Percentiles rank a stretch among this genome's conserved stretches.
Conservation (phyloP, 2,113 vertebrate species). For the Columba livia region DNA sequence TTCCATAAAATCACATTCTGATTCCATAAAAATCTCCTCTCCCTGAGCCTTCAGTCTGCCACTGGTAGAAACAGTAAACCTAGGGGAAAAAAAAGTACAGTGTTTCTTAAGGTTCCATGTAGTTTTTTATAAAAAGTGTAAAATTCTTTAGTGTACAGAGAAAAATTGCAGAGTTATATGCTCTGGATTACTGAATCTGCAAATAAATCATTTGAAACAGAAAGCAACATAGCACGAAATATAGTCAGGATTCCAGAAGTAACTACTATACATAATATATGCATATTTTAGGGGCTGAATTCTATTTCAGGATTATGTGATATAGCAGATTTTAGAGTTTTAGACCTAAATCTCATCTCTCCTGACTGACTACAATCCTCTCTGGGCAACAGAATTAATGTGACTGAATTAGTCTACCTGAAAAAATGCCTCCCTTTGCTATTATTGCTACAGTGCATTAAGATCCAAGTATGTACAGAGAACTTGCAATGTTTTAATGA, state of each 20-base stretch:
- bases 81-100: not conserved
- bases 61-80: conserved; percentile 1
- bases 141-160: not conserved
- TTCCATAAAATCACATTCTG: conserved; percentile 9
- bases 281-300: not conserved
- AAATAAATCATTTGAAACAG: not conserved
- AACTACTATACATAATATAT: not conserved
- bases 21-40: conserved; percentile 12
- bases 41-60: not conserved
- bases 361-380: not conserved
- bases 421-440: not conserved
- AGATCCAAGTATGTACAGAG: not conserved
- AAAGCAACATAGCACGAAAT: not conserved
- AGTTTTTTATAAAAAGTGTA: not conserved
- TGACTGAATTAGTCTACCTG: not conserved
- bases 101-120: not conserved
- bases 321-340: not conserved
- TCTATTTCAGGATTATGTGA: not conserved
- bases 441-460: not conserved
- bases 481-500: not conserved
- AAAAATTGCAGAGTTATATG: not conserved
- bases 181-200: not conserved
- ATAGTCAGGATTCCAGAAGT: not conserved
- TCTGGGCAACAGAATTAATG: not conserved
- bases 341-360: not conserved